A percentile compares a stretch with the other conserved stretches of the same genome.
phyloP scores from a whole-genome alignment of 92 coral and sea anemone genomes.

The Epizoanthus rinbou region DNA sequence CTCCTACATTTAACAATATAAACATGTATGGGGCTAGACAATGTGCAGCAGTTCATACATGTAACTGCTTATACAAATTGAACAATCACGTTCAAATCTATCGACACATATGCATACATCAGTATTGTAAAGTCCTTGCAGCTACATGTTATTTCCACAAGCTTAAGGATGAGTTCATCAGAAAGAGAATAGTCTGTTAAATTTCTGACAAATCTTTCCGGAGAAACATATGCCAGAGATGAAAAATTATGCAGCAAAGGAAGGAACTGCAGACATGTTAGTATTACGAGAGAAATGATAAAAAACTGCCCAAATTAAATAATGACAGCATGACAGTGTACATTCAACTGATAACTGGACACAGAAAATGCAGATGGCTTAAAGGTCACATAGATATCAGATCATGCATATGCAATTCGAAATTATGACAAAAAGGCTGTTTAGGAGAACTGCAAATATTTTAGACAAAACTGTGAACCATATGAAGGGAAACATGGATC shows the following conservation, averaged over 20 bases:
- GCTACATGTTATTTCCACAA: too few species aligned
- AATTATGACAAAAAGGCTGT: background rate
- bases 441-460: background rate
- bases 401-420: background rate
- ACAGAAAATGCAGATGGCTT: background rate
- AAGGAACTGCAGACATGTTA: background rate
- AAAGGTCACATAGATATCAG: conserved; percentile 4
- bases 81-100: too few species aligned
- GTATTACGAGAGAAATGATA: background rate
- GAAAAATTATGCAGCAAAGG: background rate
- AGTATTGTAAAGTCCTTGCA: too few species aligned
- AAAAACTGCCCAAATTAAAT: background rate
- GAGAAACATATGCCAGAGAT: background rate
- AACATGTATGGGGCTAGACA: too few species aligned
- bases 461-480: background rate
- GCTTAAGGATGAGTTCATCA: too few species aligned
- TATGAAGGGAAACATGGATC: background rate
- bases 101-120: too few species aligned
- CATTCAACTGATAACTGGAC: background rate
- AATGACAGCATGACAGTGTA: background rate
- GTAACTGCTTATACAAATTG: too few species aligned
- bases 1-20: too few species aligned
- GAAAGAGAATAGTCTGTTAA: too few species aligned
- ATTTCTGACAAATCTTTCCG: too few species aligned
- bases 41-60: too few species aligned